Conservation (phyloP, 1,140 invertebrate species). For the Drosophila obscura region DNA sequence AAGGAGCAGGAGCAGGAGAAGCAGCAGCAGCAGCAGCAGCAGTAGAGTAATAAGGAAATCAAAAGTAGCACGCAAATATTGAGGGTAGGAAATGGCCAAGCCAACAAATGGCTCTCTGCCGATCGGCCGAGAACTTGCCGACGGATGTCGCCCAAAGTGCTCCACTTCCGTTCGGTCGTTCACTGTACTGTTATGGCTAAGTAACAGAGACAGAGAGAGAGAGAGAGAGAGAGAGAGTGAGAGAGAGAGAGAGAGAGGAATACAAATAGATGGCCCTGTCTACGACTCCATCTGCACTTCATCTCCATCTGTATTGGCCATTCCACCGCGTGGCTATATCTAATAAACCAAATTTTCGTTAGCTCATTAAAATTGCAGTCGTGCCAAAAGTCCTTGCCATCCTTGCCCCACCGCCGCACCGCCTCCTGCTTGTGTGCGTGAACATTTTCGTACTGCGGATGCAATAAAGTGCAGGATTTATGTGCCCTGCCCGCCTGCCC, state of each 20-base stretch:
- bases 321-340: constrained; percentile 9
- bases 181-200: constrained; percentile 1
- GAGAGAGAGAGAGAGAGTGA: not conserved
- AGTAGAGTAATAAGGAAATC: constrained; percentile 46
- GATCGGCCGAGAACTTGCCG: constrained; percentile 3
- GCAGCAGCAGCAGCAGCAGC: constrained; percentile 1
- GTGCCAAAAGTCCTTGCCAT: constrained; percentile 25
- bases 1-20: not conserved
- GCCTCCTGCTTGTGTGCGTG: constrained; percentile 32
- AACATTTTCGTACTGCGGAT: constrained; percentile 73
- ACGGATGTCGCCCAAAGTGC: constrained; percentile 46
- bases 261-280: constrained; percentile 26
- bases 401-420: too few relatives aligned
- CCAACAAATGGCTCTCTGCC: not conserved
- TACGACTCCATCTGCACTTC: not conserved
- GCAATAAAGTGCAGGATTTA: constrained; percentile 80
- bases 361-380: constrained; percentile 71
- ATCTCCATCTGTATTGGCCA: constrained; percentile 9
- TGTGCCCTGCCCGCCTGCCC: constrained; percentile 25
- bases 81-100: constrained; percentile 28
- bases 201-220: too few relatives aligned
- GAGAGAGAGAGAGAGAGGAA: constrained; percentile 25
- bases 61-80: constrained; percentile 47
- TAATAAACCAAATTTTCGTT: constrained; percentile 70
- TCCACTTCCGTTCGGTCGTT: constrained; percentile 27